Evolutionary conservation across 2,113 vertebrate genomes (phyloP), one percentile per base, ranked within the genome.

Genomic region (Amphilophus citrinellus): DNA sequence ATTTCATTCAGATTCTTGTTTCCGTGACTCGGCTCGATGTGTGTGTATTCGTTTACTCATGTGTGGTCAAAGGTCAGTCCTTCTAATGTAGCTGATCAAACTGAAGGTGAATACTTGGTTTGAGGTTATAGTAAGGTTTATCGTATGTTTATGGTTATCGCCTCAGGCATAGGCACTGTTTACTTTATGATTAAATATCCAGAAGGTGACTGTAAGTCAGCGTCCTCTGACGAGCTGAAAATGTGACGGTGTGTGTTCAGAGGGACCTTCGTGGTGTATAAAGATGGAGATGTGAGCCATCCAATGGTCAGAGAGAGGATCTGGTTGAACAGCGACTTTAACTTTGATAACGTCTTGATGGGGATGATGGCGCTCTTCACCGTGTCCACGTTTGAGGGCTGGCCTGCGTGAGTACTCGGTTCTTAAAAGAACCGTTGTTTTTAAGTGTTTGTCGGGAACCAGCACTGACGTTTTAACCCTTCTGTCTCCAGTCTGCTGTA

Each of bases 351-450:
- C 13, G 98, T 99, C 14, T 91, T 97, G 89, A 97, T 97, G 75
- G 98, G 98, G 68, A 99, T 99, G 98, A 97, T 99, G 97, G 97
- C 98, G 0, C 97, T 99, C 58, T 99, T 99, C 94, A 99, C 98
- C 2, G 97, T 99, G 60, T 99, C 98, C 89, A 99, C 98, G 44
- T 99, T 99, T 1, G 98, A 98, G 91, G 97, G 97, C 76, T 98
- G 98, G 98, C 98, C 98, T 0, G 96, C 96, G 98, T 99, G 85
- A 96, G 97, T 90, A 4, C 24, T 14, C 50, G 18, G 14, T 0
- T 18, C 17, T 17, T 9, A 14, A 47, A 47, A 47, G 5, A 47
- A 24, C 17, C 4, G 10, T 37, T 6, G 3, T 14, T 58, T 58
- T 24, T 27, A 20, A 32, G 17, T 10, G n/a, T 50, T 27, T 71